Base-by-base conservation (phyloP, 2,113 vertebrate genomes). In the Tragulus kanchil region DNA sequence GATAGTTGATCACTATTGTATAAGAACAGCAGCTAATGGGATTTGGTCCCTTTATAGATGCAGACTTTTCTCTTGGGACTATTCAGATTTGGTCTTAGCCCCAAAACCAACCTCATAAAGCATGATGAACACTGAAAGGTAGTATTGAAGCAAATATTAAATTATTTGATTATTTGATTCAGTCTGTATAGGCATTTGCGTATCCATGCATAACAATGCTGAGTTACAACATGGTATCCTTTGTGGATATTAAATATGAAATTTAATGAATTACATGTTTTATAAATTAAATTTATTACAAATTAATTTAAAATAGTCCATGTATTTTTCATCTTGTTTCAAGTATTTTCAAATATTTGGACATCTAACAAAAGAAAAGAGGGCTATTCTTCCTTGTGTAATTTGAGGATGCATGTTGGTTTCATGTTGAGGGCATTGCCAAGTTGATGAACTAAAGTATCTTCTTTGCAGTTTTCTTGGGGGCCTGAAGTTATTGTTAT, bases 191-290 rank as follows among this genome's bases (percentile, higher is more conserved):
- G 25, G 3, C 12, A 64, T 19, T 77, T 93, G n/a, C 19, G 1
- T 58, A 31, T 42, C n/a, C 9, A 8, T n/a, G 7, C 14, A 52
- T 3, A 58, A 10, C 28, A 71, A 36, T 9, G 25, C 19, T 42
- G 42, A 71, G 15, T 48, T 71, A 16, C 28, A 86, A 15, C 36
- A 13, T 8, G 17, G 42, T 21, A 19, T 81, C 48, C n/a, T 82
- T 71, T 88, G 42, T 81, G 64, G 25, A n/a, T 62, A 25, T 79
- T 81, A 94, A 56, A 92, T 61, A 13, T 8, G 67, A 89, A 95
- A 88, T 64, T 31, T 87, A 83, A 48, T 59, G 52, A 89, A 65
- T 36, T 28, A 26, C 21, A 75, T 42, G 64, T 54, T 64, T n/a
- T 73, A 50, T 6, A 50, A 83, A 48, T 79, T 31, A 62, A 71